Evolutionary conservation across 2,888 invertebrate genomes (phyloP), one percentile per base, ranked within the genome.

Genomic region (Omphaloscelis lunosa): DNA sequence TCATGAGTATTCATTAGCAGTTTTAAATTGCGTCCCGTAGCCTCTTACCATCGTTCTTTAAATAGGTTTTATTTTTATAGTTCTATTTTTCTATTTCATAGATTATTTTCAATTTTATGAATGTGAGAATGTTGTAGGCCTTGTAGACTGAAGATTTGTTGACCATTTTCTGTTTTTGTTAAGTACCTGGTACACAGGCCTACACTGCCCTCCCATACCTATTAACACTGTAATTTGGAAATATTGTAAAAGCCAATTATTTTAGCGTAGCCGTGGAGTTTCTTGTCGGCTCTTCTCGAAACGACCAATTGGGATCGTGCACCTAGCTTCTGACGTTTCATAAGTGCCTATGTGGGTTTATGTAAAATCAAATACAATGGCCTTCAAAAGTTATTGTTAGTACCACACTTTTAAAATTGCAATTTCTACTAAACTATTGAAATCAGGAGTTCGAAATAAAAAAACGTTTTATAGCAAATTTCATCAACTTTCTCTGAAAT

Each of bases 161-260:
- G 39, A 41, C 9, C 17, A 41, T 65, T 45, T 65, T 45, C 6
- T 45, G 20, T 17, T 39, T 34, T 34, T 34, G 34, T 20, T 61
- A 6, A 45, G 45, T 45, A 45, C 15, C 45, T 17, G 17, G 48
- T 48, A 20, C 51, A 41, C 6, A 65, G 17, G 17, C 9, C n/a
- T 41, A 41, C 20, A 45, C n/a, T n/a, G 53, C 5, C 53, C 2
- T 51, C 3, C 51, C 51, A 34, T 48, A 48, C 48, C 2, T 53
- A n/a, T n/a, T 53, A n/a, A 56, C 56, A n/a, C 56, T 56, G 56
- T 12, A n/a, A 56, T 56, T 56, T 56, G n/a, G 56, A 56, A 53
- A 53, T 56, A 56, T 5, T 56, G 56, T n/a, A 56, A 56, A 56
- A n/a, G 53, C 23, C 9, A 53, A 53, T 23, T 23, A 53, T 53